phyloP scores from a whole-genome alignment of 2,113 vertebrate species.

The Saguinus midas region DNA sequence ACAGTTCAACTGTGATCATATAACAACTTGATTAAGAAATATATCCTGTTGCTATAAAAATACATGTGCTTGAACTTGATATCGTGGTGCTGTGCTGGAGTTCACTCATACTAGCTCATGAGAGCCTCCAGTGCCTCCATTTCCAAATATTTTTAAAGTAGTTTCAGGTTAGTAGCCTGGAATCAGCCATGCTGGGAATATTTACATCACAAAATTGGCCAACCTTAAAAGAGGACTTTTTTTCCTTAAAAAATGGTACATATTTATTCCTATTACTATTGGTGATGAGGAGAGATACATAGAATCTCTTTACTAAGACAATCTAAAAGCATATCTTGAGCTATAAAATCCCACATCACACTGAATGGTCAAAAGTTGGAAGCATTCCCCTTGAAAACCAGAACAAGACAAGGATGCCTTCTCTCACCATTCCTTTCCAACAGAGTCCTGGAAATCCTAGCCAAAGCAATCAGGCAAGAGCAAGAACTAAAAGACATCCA shows the following conservation, averaged over 20 bases:
- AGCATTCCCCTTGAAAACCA: too few relatives aligned
- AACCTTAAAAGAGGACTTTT: neutral
- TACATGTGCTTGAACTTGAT: neutral
- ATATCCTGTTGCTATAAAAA: neutral
- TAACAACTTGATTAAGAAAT: neutral
- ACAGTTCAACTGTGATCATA: neutral
- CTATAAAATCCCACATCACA: too few relatives aligned
- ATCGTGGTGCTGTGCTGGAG: rapidly evolving
- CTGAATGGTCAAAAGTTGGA: too few relatives aligned
- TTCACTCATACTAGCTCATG: rapidly evolving
- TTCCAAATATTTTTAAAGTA: neutral
- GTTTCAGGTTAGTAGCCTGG: neutral
- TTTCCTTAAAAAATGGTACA: neutral
- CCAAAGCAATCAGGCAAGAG: too few relatives aligned
- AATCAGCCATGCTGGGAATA: neutral
- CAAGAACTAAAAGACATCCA: too few relatives aligned
- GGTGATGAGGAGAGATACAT: neutral
- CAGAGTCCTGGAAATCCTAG: too few relatives aligned
- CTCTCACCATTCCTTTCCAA: too few relatives aligned
- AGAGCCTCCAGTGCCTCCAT: rapidly evolving
- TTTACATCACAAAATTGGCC: neutral
- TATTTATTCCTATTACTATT: neutral
- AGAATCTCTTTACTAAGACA: neutral
- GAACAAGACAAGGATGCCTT: too few relatives aligned
- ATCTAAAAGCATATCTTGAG: neutral